Conservation (phyloP, 2,113 vertebrate species). For the Ammodytes marinus region DNA sequence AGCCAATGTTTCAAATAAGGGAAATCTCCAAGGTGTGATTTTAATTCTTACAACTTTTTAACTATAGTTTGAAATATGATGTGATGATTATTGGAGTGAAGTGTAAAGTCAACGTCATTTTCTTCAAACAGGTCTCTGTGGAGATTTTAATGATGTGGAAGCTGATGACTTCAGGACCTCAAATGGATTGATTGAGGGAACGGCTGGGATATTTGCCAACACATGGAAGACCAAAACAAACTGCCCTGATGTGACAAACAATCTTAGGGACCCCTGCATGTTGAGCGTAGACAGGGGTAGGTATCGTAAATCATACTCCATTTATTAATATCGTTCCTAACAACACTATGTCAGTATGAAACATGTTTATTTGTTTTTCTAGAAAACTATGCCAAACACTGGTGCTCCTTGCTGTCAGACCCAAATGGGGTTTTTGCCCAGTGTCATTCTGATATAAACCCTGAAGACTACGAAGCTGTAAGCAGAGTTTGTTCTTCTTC, state of each 20-base stretch:
- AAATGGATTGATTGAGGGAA: constrained; percentile 89
- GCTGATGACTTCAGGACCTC: constrained; percentile 87
- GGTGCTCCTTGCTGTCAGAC: constrained; percentile 88
- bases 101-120: background rate
- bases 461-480: constrained; percentile 87
- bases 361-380: constrained; percentile 42
- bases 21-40: constrained; percentile 85
- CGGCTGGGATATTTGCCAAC: constrained; percentile 87
- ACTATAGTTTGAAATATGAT: background rate
- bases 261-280: constrained; percentile 87
- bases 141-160: constrained; percentile 90
- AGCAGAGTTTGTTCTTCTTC: constrained; percentile 16
- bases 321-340: background rate
- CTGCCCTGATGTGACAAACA: constrained; percentile 85
- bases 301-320: constrained; percentile 1
- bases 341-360: background rate
- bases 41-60: background rate
- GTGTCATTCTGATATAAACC: constrained; percentile 89
- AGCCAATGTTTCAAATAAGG: constrained; percentile 78
- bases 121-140: constrained; percentile 89
- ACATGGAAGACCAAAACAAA: constrained; percentile 86
- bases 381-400: constrained; percentile 91
- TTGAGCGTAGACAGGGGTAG: constrained; percentile 89
- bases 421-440: constrained; percentile 83
- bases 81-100: background rate